A percentile compares a stretch with the other conserved stretches of the same genome.
Evolutionary conservation across 2,797 vertebrate species (phyloP).

Genomic region (Rallus crepitans): DNA sequence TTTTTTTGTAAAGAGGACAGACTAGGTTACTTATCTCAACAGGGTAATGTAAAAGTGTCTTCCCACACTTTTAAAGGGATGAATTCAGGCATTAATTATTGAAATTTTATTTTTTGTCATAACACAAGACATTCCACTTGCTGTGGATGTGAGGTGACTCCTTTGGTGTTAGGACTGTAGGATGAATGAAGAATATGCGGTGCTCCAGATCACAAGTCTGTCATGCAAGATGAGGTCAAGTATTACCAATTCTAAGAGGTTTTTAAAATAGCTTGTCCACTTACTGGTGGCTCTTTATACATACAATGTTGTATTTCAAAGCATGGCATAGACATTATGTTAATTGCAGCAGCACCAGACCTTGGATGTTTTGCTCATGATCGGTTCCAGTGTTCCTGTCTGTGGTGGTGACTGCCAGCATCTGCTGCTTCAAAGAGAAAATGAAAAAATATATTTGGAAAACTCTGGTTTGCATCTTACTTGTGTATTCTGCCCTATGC

Average conservation of each 20-base stretch:
- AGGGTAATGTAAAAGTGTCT: neutral
- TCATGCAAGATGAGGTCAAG: neutral
- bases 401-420: neutral
- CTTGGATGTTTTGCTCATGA: neutral
- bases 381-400: neutral
- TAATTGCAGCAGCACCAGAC: neutral
- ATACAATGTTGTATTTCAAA: neutral
- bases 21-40: neutral
- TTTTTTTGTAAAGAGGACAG: neutral
- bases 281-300: neutral
- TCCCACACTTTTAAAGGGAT: neutral
- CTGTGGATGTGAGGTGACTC: neutral
- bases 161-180: neutral
- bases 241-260: neutral
- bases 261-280: rapidly evolving
- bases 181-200: neutral
- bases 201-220: neutral
- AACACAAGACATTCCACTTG: neutral
- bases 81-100: neutral
- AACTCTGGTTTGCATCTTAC: neutral
- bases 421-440: neutral
- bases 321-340: rapidly evolving
- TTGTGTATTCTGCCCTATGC: rapidly evolving
- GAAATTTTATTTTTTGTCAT: neutral
- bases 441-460: neutral